phyloP scores from a whole-genome alignment of 2,797 vertebrate species.

The Mareca penelope region DNA sequence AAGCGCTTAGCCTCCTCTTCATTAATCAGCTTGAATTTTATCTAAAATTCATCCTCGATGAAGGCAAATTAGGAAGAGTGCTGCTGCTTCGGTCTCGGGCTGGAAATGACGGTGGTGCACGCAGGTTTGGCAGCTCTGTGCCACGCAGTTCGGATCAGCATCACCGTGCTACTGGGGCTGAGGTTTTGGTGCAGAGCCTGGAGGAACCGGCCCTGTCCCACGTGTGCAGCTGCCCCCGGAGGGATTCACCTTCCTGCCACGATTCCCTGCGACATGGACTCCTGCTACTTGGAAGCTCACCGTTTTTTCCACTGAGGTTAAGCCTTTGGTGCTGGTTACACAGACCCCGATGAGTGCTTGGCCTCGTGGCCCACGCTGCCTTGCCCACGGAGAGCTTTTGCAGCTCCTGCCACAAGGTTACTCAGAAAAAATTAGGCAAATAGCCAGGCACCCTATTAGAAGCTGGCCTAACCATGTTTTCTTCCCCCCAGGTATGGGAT shows the following conservation, averaged over 20 bases:
- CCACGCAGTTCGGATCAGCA: not conserved
- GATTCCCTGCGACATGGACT: not conserved
- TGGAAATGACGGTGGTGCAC: not conserved
- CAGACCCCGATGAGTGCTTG: rapidly evolving
- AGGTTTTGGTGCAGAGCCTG: no score
- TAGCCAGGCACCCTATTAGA: not conserved
- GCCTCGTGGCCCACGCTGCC: not conserved
- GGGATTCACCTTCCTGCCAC: not conserved
- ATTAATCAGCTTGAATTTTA: slow-evolving; percentile 65
- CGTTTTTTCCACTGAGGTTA: not conserved
- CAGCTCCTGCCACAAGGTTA: not conserved
- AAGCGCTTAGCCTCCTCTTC: slow-evolving; percentile 59
- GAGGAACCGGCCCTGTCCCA: not conserved
- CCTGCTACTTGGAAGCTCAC: not conserved
- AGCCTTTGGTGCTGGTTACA: not conserved
- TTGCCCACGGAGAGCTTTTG: not conserved
- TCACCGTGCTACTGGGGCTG: not conserved
- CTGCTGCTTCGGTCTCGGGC: not conserved
- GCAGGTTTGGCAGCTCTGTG: not conserved
- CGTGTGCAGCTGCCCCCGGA: not conserved
- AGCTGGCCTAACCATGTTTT: not conserved
- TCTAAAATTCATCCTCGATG: not conserved
- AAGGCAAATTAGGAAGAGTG: slow-evolving; percentile 9
- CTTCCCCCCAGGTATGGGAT: not conserved
- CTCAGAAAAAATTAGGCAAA: not conserved